Conservation (phyloP, 2,113 vertebrate species). For the Ellobius talpinus region DNA sequence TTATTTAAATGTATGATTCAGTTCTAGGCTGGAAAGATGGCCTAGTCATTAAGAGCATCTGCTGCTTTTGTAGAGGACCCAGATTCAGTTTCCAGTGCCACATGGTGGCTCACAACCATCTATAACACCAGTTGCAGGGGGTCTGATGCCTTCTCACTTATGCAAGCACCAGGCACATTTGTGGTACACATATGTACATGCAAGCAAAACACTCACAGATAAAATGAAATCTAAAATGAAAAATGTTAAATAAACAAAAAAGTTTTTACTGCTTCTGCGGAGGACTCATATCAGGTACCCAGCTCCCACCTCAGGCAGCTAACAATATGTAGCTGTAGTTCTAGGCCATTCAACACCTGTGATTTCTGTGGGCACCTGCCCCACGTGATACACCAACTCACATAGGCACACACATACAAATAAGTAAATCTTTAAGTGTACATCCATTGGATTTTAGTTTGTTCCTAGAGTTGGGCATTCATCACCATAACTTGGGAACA, state of each 20-base stretch:
- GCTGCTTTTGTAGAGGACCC: not conserved
- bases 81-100: not conserved
- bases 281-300: not conserved
- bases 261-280: not conserved
- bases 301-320: not conserved
- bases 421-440: not conserved
- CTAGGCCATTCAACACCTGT: not conserved
- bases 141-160: not conserved
- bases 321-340: not conserved
- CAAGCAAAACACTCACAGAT: not conserved
- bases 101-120: not conserved
- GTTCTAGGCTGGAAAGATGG: not conserved
- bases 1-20: not conserved
- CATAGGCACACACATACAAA: not conserved
- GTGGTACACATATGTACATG: not conserved
- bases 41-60: not conserved
- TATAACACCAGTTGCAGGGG: not conserved
- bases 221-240: not conserved
- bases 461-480: not conserved
- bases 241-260: not conserved
- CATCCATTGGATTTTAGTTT: not conserved
- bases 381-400: not conserved
- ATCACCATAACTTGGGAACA: slow-evolving; percentile 41
- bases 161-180: not conserved
- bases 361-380: not conserved